Percentiles rank a stretch among this genome's conserved stretches.
Conservation (phyloP, 1,140 invertebrate genomes). For the Megalopta genalis region DNA sequence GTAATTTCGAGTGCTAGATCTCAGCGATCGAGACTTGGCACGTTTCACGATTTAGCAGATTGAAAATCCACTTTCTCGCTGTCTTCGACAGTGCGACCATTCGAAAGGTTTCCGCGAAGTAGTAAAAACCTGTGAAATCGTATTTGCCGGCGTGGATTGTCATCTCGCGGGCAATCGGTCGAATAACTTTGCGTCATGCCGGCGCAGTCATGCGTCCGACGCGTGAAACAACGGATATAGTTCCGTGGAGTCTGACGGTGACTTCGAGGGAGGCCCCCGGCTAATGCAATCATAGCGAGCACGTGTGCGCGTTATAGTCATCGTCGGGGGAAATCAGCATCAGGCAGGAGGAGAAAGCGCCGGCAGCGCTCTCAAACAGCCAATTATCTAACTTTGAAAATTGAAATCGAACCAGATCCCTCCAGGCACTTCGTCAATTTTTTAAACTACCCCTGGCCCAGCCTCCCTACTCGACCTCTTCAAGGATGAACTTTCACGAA, state of each 20-base stretch:
- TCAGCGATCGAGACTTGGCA: too few species aligned
- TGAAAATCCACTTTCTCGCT: too few species aligned
- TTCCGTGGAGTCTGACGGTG: background rate
- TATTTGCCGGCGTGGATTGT: too few species aligned
- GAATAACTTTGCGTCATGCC: background rate
- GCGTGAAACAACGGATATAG: background rate
- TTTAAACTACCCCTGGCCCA: background rate
- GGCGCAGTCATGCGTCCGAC: background rate
- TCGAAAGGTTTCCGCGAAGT: too few species aligned
- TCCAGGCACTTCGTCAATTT: background rate
- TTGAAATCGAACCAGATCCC: too few species aligned
- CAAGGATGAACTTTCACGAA: too few species aligned
- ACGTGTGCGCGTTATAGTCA: constrained; percentile 14
- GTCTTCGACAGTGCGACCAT: too few species aligned
- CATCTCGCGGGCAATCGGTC: too few species aligned
- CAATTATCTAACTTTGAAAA: background rate
- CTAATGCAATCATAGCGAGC: background rate
- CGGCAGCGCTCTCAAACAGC: background rate
- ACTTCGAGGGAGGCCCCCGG: background rate
- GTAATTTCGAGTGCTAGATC: too few species aligned
- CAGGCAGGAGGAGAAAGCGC: constrained; percentile 14
- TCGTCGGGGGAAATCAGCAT: constrained; percentile 1
- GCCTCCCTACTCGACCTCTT: too few species aligned
- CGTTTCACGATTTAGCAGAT: too few species aligned
- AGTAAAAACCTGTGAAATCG: too few species aligned